These are phyloP conservation scores for Eumaeus atala DNA, from an alignment of 1,140 invertebrate species.

Conservation along the genomic window DNA sequence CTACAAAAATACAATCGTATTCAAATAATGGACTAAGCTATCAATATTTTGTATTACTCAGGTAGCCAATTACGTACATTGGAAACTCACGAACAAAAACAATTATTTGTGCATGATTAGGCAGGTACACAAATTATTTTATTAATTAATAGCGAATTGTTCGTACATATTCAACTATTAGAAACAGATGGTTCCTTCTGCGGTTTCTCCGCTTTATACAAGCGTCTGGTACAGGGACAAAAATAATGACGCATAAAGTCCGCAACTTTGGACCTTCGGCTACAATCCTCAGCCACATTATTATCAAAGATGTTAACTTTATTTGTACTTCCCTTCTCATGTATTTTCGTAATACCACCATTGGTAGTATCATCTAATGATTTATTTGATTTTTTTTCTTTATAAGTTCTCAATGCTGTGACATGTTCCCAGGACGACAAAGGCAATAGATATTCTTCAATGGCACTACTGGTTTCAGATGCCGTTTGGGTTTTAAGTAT, in stretches of 20 bases:
- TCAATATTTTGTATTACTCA: too few relatives aligned
- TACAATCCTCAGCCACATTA: conserved; percentile 26
- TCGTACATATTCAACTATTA: too few relatives aligned
- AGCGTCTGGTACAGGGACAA: conserved; percentile 59
- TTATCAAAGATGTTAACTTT: conserved; percentile 14
- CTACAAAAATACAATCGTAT: too few relatives aligned
- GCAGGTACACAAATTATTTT: too few relatives aligned
- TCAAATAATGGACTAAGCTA: too few relatives aligned
- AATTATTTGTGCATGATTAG: too few relatives aligned
- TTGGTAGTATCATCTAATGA: neutral
- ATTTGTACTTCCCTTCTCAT: neutral
- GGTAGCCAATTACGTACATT: too few relatives aligned
- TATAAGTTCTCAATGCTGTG: conserved; percentile 12
- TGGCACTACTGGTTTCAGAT: conserved; percentile 46
- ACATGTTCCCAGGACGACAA: conserved; percentile 54
- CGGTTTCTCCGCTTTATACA: conserved; percentile 57
- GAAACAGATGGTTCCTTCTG: conserved; percentile 27
- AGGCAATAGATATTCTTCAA: conserved; percentile 52
- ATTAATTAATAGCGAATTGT: too few relatives aligned
- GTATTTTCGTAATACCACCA: conserved; percentile 3
- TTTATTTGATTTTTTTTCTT: conserved; percentile 4
- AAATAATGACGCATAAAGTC: conserved; percentile 61
- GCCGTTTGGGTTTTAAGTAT: conserved; percentile 45
- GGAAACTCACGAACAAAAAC: too few relatives aligned
- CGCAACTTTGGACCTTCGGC: conserved; percentile 49